These are phyloP conservation scores for Falco cherrug DNA, from an alignment of 2,797 vertebrate species.

Conservation along the genomic window DNA sequence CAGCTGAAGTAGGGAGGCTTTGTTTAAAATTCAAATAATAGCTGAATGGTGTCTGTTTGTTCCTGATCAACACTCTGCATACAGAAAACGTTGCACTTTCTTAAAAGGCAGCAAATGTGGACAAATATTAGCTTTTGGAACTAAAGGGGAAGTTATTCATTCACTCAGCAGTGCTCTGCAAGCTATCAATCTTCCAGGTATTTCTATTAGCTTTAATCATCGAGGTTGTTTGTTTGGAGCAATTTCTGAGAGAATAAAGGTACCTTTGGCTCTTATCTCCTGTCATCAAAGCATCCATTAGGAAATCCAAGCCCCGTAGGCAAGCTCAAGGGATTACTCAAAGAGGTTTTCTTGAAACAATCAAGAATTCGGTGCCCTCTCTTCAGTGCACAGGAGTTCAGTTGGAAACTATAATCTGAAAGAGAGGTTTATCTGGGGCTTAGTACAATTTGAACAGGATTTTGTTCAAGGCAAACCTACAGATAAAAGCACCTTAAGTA, in stretches of 20 bases:
- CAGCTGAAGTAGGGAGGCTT: slow-evolving; percentile 41
- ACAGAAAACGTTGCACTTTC: slow-evolving; percentile 71
- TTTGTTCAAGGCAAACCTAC: slow-evolving; percentile 73
- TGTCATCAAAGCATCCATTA: slow-evolving; percentile 87
- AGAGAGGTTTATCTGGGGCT: slow-evolving; percentile 71
- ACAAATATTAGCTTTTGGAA: slow-evolving; percentile 82
- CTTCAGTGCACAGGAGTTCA: slow-evolving; percentile 63
- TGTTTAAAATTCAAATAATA: slow-evolving; percentile 77
- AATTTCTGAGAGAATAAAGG: slow-evolving; percentile 84
- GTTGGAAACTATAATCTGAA: slow-evolving; percentile 73
- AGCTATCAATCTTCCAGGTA: slow-evolving; percentile 81
- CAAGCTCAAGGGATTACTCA: slow-evolving; percentile 82
- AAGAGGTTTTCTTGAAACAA: slow-evolving; percentile 76
- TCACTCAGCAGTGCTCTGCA: slow-evolving; percentile 77
- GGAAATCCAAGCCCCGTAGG: slow-evolving; percentile 78
- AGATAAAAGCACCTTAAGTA: slow-evolving; percentile 73
- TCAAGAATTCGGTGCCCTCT: slow-evolving; percentile 72
- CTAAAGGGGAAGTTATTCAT: slow-evolving; percentile 83
- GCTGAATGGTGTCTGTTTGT: slow-evolving; percentile 81
- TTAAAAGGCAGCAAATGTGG: slow-evolving; percentile 77
- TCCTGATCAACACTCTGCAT: slow-evolving; percentile 80
- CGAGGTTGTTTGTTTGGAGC: slow-evolving; percentile 83
- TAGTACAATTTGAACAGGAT: slow-evolving; percentile 74
- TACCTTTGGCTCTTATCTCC: slow-evolving; percentile 84
- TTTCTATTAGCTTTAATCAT: slow-evolving; percentile 85